A percentile compares a stretch with the other conserved stretches of the same genome.
These are phyloP conservation scores for Drosophila biarmipes DNA, from an alignment of 1,140 invertebrate genomes.

Conservation along the genomic window DNA sequence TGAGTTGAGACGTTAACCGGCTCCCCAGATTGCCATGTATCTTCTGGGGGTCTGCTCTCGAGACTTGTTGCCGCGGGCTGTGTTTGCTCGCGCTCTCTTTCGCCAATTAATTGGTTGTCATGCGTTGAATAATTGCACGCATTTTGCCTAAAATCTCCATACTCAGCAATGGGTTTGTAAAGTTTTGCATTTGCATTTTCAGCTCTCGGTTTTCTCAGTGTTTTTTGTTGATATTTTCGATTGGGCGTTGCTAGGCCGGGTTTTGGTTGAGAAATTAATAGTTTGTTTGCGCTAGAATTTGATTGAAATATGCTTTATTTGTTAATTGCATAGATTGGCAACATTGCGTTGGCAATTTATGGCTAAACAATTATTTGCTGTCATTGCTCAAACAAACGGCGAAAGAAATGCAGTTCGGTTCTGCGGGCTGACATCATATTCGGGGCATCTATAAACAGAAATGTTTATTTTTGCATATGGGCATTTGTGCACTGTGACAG, in stretches of 20 bases:
- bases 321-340: slow-evolving; percentile 33
- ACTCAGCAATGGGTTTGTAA: slow-evolving; percentile 20
- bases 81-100: slow-evolving; percentile 29
- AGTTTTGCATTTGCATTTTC: not conserved
- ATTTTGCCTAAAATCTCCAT: slow-evolving; percentile 53
- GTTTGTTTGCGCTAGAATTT: slow-evolving; percentile 60
- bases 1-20: slow-evolving; percentile 60
- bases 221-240: slow-evolving; percentile 29
- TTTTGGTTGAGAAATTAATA: slow-evolving; percentile 42
- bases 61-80: slow-evolving; percentile 38
- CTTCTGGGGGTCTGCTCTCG: slow-evolving; percentile 37
- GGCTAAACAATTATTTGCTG: slow-evolving; percentile 61
- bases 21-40: slow-evolving; percentile 43
- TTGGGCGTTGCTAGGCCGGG: slow-evolving; percentile 33
- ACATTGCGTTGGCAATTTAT: slow-evolving; percentile 48
- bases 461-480: slow-evolving; percentile 41
- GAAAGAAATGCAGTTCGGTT: slow-evolving; percentile 15
- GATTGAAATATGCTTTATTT: slow-evolving; percentile 65
- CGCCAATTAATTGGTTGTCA: slow-evolving; percentile 63
- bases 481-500: slow-evolving; percentile 9
- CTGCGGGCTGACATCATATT: slow-evolving; percentile 55
- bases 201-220: slow-evolving; percentile 23
- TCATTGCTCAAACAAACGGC: slow-evolving; percentile 44
- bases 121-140: slow-evolving; percentile 63
- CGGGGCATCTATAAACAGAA: slow-evolving; percentile 24